A percentile compares a stretch with the other conserved stretches of the same genome.
These are phyloP conservation scores for Botia almorhae DNA, from an alignment of 2,797 vertebrate species.

Conservation along the genomic window DNA sequence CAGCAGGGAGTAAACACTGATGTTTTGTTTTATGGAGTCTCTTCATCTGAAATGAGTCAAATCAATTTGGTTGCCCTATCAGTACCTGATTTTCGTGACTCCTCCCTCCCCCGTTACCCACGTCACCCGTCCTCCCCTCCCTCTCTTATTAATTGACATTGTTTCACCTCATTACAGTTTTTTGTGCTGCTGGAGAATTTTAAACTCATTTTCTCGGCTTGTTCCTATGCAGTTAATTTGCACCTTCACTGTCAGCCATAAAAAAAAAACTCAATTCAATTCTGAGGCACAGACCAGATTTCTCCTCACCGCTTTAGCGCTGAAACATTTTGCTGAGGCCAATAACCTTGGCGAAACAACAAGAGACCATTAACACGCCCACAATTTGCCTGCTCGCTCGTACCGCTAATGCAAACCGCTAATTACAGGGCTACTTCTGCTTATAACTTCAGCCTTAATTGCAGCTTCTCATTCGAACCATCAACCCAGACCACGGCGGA, in stretches of 20 bases:
- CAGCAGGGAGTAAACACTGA: conserved; percentile 65
- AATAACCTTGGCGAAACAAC: conserved; percentile 49
- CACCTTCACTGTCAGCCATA: conserved; percentile 66
- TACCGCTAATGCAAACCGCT: conserved; percentile 31
- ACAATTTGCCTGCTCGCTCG: conserved; percentile 20
- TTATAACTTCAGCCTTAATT: conserved; percentile 50
- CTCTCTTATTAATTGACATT: conserved; percentile 71
- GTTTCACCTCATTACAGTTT: conserved; percentile 74
- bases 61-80: conserved; percentile 37
- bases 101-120: background rate
- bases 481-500: conserved; percentile 24
- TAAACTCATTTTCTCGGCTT: conserved; percentile 63
- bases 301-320: conserved; percentile 12
- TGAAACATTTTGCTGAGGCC: conserved; percentile 46
- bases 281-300: conserved; percentile 46
- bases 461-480: conserved; percentile 44
- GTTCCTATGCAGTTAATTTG: conserved; percentile 69
- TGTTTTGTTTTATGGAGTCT: conserved; percentile 50
- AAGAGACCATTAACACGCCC: conserved; percentile 32
- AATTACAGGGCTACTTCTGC: conserved; percentile 41
- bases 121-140: conserved; percentile 36
- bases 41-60: conserved; percentile 45
- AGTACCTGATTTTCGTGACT: background rate
- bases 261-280: conserved; percentile 55
- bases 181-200: conserved; percentile 64